Percentiles rank a stretch among this genome's conserved stretches.
Evolutionary conservation across 2,888 invertebrate genomes (phyloP).

Genomic region (Hecatera dysodea): DNA sequence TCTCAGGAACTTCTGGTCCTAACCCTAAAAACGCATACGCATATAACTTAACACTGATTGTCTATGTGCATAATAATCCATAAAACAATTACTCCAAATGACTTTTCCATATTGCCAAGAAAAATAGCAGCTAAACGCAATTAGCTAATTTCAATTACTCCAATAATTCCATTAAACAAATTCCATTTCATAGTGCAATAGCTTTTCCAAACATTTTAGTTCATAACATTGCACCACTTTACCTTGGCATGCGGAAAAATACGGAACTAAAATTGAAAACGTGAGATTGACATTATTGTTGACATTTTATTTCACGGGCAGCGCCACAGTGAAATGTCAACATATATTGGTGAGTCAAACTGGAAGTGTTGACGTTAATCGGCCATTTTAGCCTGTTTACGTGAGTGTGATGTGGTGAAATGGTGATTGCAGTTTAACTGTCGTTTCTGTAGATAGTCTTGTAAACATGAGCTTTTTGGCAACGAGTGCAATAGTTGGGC

Average conservation of each 20-base stretch:
- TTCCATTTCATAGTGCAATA: slow-evolving; percentile 24
- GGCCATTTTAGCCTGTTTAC: slow-evolving; percentile 29
- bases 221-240: slow-evolving; percentile 19
- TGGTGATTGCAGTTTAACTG: slow-evolving; percentile 26
- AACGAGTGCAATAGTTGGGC: background rate
- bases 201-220: slow-evolving; percentile 37
- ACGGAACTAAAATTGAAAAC: slow-evolving; percentile 13
- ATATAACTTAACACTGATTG: too few species aligned
- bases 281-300: slow-evolving; percentile 38
- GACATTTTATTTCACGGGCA: slow-evolving; percentile 31
- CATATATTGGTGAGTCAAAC: slow-evolving; percentile 30
- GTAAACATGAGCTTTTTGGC: background rate
- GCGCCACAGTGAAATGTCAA: slow-evolving; percentile 42
- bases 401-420: slow-evolving; percentile 9
- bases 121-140: slow-evolving; percentile 10
- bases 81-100: too few species aligned
- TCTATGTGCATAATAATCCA: too few species aligned
- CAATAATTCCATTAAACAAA: slow-evolving; percentile 43
- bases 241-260: slow-evolving; percentile 7
- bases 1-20: too few species aligned
- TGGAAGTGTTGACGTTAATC: slow-evolving; percentile 45
- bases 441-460: slow-evolving; percentile 1
- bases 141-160: slow-evolving; percentile 38
- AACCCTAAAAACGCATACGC: too few species aligned
- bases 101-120: background rate